Percentiles rank a stretch among this genome's conserved stretches.
These are phyloP conservation scores for Drosophila prostipennis DNA, from an alignment of 2,888 invertebrate species.

Conservation along the genomic window DNA sequence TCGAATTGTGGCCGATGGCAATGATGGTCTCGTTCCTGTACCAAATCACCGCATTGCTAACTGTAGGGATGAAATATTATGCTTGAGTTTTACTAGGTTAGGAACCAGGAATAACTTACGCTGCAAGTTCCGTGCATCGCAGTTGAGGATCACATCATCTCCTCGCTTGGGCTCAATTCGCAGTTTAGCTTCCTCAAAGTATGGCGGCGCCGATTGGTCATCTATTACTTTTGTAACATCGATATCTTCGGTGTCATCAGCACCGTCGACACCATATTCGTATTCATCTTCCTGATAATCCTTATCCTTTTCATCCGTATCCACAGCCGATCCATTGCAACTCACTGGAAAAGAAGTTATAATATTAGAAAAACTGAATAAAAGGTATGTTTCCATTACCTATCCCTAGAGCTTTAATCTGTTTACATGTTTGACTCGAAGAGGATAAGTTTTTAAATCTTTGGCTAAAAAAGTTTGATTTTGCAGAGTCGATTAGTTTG, in stretches of 20 bases:
- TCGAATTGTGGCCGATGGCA: constrained; percentile 65
- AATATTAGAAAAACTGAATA: neutral
- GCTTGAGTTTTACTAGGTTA: neutral
- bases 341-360: constrained; percentile 24
- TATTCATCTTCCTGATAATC: constrained; percentile 66
- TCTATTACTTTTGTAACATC: constrained; percentile 2
- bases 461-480: too few relatives aligned
- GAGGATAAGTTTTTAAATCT: too few relatives aligned
- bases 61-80: constrained; percentile 42
- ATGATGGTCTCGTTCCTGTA: constrained; percentile 71
- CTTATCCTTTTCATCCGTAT: constrained; percentile 1
- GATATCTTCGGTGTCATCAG: neutral
- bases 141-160: constrained; percentile 74
- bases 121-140: constrained; percentile 79
- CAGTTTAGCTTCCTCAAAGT: constrained; percentile 70
- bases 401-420: too few relatives aligned
- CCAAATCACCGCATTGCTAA: constrained; percentile 80
- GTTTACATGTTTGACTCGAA: too few relatives aligned
- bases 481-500: too few relatives aligned
- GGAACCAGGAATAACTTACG: constrained; percentile 55
- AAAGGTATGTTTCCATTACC: too few relatives aligned
- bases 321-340: constrained; percentile 49
- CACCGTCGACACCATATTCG: constrained; percentile 60
- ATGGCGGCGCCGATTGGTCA: constrained; percentile 50
- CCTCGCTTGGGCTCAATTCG: constrained; percentile 68